These are phyloP conservation scores for Papilio glaucus DNA, from an alignment of 1,140 invertebrate species.

Conservation along the genomic window DNA sequence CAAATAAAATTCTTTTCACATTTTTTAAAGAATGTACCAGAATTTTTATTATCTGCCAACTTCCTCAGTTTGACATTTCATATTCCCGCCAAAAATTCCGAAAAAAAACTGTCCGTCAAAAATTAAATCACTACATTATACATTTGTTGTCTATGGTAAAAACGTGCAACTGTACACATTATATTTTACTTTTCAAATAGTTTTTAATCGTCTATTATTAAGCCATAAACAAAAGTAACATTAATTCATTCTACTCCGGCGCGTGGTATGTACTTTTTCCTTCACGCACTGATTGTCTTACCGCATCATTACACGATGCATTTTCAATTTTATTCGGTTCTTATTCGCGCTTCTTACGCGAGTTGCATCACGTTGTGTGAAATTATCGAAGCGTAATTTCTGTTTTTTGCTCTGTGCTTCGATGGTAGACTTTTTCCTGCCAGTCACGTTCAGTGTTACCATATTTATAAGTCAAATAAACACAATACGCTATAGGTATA, in stretches of 20 bases:
- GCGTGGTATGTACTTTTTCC: slow-evolving; percentile 13
- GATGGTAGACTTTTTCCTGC: slow-evolving; percentile 7
- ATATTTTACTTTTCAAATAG: neutral
- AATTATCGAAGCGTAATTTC: slow-evolving; percentile 23
- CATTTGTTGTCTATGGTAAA: neutral
- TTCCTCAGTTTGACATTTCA: neutral
- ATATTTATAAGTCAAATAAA: slow-evolving; percentile 20
- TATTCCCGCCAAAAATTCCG: neutral
- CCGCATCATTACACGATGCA: slow-evolving; percentile 26
- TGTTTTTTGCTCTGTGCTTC: neutral
- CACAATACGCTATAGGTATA: slow-evolving; percentile 5
- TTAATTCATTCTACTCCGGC: neutral
- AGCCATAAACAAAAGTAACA: slow-evolving; percentile 15
- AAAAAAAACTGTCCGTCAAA: neutral
- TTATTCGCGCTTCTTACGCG: slow-evolving; percentile 12
- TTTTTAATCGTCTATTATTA: slow-evolving; percentile 11
- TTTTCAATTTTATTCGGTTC: slow-evolving; percentile 32
- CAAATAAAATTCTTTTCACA: no score
- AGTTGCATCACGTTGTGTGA: slow-evolving; percentile 23
- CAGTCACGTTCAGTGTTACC: neutral
- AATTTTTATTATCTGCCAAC: no score
- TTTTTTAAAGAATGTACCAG: no score
- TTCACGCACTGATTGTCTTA: slow-evolving; percentile 29
- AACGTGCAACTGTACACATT: neutral
- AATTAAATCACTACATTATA: neutral